Percentiles rank a stretch among this genome's conserved stretches.
These are phyloP conservation scores for Phalacrocorax brasilianus DNA, from an alignment of 2,113 vertebrate species.

Conservation along the genomic window DNA sequence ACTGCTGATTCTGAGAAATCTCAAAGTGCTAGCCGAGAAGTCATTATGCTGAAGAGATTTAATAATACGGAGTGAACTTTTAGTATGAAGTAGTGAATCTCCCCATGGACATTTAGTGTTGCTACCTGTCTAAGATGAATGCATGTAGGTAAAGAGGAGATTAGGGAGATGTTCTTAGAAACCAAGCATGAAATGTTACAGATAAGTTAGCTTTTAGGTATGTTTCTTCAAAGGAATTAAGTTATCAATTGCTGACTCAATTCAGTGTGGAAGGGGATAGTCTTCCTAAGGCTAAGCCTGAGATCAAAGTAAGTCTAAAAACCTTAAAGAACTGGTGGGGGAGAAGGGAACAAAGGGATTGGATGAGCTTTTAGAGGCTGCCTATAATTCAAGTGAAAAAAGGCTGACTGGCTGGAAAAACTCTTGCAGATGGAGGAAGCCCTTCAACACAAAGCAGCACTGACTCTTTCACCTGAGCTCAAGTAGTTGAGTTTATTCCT, in stretches of 20 bases:
- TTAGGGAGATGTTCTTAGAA: neutral
- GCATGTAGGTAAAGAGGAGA: neutral
- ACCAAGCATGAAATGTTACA: neutral
- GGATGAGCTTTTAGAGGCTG: neutral
- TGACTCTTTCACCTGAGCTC: neutral
- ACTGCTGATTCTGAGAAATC: slow-evolving; percentile 17
- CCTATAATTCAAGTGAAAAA: neutral
- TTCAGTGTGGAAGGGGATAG: neutral
- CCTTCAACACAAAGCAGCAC: neutral
- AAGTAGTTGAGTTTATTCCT: neutral
- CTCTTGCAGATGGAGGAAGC: neutral
- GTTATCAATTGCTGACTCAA: neutral
- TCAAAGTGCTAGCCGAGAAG: neutral
- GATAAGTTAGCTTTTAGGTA: neutral
- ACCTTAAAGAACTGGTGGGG: neutral
- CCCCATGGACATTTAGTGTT: neutral
- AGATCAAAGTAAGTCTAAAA: slow-evolving; percentile 38
- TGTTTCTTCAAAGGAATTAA: slow-evolving; percentile 35
- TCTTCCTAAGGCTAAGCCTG: neutral
- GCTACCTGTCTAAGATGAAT: neutral
- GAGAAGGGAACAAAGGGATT: neutral
- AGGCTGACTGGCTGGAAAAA: neutral
- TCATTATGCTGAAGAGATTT: neutral
- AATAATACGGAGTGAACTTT: neutral
- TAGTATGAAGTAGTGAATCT: neutral